These are phyloP conservation scores for Poeciliopsis paucimaculata DNA, from an alignment of 2,797 vertebrate species.

Conservation along the genomic window DNA sequence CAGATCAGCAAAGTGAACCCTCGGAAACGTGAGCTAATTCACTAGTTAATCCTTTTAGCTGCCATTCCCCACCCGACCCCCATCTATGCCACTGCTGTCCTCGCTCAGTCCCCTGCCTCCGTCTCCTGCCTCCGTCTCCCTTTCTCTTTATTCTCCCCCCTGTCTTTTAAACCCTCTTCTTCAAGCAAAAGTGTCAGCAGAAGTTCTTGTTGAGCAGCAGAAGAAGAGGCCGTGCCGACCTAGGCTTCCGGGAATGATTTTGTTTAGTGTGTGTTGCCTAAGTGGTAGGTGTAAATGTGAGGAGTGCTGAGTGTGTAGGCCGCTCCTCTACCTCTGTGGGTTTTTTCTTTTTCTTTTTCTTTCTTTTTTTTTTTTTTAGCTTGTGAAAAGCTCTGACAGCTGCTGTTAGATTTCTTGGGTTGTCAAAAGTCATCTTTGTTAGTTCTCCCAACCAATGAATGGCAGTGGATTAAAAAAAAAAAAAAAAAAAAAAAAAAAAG, in stretches of 20 bases:
- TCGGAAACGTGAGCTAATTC: constrained; percentile 81
- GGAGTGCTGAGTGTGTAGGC: constrained; percentile 76
- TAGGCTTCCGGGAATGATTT: constrained; percentile 47
- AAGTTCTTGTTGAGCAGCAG: constrained; percentile 68
- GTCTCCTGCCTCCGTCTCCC: constrained; percentile 24
- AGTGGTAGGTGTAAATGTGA: constrained; percentile 65
- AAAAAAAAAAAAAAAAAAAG: constrained; percentile 60
- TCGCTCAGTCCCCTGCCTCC: constrained; percentile 52
- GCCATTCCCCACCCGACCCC: constrained; percentile 61
- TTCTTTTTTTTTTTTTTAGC: constrained; percentile 14
- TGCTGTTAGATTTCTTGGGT: constrained; percentile 77
- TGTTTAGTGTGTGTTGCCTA: constrained; percentile 44
- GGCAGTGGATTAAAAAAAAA: constrained; percentile 65
- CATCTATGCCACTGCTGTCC: constrained; percentile 64
- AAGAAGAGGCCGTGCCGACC: constrained; percentile 54
- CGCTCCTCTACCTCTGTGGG: constrained; percentile 48
- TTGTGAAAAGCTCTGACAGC: constrained; percentile 74
- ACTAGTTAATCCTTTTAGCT: constrained; percentile 82
- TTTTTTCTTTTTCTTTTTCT: constrained; percentile 32
- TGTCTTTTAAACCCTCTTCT: constrained; percentile 42
- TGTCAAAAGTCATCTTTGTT: constrained; percentile 83
- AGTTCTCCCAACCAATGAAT: constrained; percentile 69
- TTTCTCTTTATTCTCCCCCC: constrained; percentile 50
- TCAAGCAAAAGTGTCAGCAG: constrained; percentile 70
- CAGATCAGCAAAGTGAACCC: constrained; percentile 80